A percentile compares a stretch with the other conserved stretches of the same genome.
Conservation (phyloP, 2,113 vertebrate genomes). For the Ageneiosus marmoratus region DNA sequence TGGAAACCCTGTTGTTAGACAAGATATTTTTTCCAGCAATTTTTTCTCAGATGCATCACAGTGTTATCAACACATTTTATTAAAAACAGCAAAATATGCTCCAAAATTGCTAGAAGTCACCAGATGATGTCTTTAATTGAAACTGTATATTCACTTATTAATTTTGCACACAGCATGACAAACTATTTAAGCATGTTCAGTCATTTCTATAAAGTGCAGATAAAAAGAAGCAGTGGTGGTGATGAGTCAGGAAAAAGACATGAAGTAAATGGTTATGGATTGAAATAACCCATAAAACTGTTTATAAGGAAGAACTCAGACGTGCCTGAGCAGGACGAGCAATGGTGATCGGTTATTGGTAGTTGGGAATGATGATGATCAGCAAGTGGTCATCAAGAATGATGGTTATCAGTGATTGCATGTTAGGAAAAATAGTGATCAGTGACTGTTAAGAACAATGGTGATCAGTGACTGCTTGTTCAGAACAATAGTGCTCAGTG, state of each 20-base stretch:
- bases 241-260: not conserved
- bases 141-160: not conserved
- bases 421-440: not conserved
- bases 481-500: not conserved
- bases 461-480: not conserved
- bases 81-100: not conserved
- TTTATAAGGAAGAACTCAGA: not conserved
- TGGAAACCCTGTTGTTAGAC: not conserved
- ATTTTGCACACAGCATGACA: not conserved
- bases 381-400: not conserved
- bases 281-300: not conserved
- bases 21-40: not conserved
- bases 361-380: not conserved
- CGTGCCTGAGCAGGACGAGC: not conserved
- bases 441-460: not conserved
- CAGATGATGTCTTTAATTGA: not conserved
- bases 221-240: not conserved
- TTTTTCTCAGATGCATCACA: not conserved
- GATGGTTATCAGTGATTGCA: not conserved
- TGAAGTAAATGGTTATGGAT: not conserved
- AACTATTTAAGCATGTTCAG: not conserved
- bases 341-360: not conserved
- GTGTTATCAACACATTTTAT: not conserved
- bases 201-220: not conserved
- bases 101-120: not conserved